phyloP scores from a whole-genome alignment of 2,888 invertebrate genomes.

The Drosophila melanosoma region DNA sequence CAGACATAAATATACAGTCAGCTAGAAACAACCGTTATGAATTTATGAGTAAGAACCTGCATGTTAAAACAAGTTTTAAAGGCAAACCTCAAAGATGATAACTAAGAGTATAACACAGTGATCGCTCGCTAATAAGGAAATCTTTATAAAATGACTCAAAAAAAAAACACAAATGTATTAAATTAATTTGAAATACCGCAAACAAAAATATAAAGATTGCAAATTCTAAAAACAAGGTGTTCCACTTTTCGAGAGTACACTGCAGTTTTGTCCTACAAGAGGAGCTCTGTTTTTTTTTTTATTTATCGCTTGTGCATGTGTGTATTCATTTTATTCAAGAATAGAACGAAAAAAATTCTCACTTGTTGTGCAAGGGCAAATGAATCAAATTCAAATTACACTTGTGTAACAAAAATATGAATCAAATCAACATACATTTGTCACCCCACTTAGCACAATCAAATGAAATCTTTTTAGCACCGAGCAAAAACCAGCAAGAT shows the following conservation, averaged over 20 bases:
- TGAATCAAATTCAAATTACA: conserved; percentile 56
- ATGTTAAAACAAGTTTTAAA: conserved; percentile 42
- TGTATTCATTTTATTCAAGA: conserved; percentile 7
- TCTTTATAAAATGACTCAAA: not conserved
- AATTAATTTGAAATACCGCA: not conserved
- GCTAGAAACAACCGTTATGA: conserved; percentile 49
- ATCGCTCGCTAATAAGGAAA: not conserved
- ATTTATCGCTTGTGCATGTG: not conserved
- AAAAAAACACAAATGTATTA: too few relatives aligned
- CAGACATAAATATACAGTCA: not conserved
- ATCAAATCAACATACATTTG: conserved; percentile 60
- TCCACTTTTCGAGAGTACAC: not conserved
- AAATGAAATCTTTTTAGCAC: conserved; percentile 52
- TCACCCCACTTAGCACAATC: conserved; percentile 50
- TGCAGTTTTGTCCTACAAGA: not conserved
- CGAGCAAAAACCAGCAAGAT: conserved; percentile 45
- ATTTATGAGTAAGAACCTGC: conserved; percentile 13
- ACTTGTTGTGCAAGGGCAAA: conserved; percentile 66
- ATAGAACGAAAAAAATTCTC: conserved; percentile 7
- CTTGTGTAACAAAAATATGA: conserved; percentile 58
- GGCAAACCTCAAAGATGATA: conserved; percentile 7
- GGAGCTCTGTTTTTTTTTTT: not conserved
- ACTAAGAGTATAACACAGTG: conserved; percentile 3
- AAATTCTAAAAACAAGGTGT: not conserved
- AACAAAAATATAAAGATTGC: not conserved